Percentiles rank a stretch among this genome's conserved stretches.
phyloP scores from a whole-genome alignment of 2,888 invertebrate genomes.

The Creontiades dilutus region DNA sequence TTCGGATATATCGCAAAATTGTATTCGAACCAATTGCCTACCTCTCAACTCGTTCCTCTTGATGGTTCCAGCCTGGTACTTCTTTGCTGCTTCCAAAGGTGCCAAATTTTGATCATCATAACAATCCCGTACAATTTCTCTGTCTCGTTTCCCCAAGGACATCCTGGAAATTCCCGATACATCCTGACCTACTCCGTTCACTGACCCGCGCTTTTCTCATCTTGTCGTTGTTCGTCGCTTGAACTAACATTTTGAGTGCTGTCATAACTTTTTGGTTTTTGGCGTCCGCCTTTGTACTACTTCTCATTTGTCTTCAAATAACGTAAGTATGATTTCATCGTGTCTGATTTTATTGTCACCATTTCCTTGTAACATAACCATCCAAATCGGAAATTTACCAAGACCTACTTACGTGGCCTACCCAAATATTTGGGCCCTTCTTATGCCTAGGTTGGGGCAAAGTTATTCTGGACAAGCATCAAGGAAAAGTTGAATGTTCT shows the following conservation, averaged over 20 bases:
- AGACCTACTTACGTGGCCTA: no score
- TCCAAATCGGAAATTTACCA: no score
- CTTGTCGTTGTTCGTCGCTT: not conserved
- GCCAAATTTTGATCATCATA: not conserved
- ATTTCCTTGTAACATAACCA: no score
- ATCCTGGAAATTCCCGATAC: not conserved
- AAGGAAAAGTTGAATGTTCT: no score
- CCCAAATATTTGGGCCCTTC: no score
- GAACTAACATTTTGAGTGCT: not conserved
- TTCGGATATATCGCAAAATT: no score
- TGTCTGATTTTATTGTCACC: not conserved
- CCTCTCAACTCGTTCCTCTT: not conserved
- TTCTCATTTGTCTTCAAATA: not conserved
- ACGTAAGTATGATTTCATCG: not conserved
- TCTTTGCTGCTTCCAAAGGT: slow-evolving; percentile 40
- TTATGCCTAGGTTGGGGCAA: no score
- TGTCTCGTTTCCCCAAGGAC: not conserved
- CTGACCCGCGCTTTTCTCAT: slow-evolving; percentile 27
- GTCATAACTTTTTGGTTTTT: not conserved
- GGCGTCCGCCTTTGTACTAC: not conserved
- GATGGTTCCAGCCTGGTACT: slow-evolving; percentile 31
- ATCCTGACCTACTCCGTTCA: slow-evolving; percentile 26
- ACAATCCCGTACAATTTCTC: not conserved
- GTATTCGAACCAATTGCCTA: no score
- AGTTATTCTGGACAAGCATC: no score